Evolutionary conservation across 2,888 invertebrate genomes (phyloP).

Genomic region (Dolichomitus sp.): DNA sequence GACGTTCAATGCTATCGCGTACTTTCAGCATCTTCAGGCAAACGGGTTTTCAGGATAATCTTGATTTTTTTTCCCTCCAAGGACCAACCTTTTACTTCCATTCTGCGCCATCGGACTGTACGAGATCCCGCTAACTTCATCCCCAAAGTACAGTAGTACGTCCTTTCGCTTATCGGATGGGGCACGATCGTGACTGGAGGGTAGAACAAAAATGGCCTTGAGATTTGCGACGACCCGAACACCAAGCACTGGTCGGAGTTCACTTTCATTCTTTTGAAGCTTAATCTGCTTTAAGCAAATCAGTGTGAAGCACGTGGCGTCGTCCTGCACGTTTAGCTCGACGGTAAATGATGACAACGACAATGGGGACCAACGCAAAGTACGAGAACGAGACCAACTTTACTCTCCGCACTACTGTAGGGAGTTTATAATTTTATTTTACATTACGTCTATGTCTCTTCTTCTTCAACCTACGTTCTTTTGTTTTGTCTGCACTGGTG

Average conservation of each 20-base stretch:
- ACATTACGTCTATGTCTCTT: not conserved
- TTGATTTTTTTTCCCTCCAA: constrained; percentile 29
- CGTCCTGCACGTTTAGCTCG: not conserved
- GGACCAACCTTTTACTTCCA: constrained; percentile 21
- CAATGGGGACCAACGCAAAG: not conserved
- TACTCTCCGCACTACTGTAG: not conserved
- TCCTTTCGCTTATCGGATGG: constrained; percentile 41
- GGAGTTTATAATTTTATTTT: constrained; percentile 28
- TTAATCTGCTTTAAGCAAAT: constrained; percentile 39
- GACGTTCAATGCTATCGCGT: constrained; percentile 35
- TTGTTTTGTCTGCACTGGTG: constrained; percentile 1
- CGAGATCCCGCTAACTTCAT: constrained; percentile 33
- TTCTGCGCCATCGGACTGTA: constrained; percentile 9
- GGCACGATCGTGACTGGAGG: not conserved
- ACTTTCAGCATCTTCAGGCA: constrained; percentile 16
- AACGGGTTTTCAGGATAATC: constrained; percentile 27
- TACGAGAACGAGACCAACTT: constrained; percentile 2
- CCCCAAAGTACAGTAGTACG: constrained; percentile 12
- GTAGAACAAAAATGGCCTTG: constrained; percentile 22
- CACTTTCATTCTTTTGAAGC: constrained; percentile 26
- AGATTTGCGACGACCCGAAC: constrained; percentile 12
- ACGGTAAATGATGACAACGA: constrained; percentile 7
- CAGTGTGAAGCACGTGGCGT: not conserved
- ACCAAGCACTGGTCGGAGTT: constrained; percentile 1
- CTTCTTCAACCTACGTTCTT: not conserved